phyloP scores from a whole-genome alignment of 2,888 invertebrate species.

The Galeopsomyia nigrocyanea region DNA sequence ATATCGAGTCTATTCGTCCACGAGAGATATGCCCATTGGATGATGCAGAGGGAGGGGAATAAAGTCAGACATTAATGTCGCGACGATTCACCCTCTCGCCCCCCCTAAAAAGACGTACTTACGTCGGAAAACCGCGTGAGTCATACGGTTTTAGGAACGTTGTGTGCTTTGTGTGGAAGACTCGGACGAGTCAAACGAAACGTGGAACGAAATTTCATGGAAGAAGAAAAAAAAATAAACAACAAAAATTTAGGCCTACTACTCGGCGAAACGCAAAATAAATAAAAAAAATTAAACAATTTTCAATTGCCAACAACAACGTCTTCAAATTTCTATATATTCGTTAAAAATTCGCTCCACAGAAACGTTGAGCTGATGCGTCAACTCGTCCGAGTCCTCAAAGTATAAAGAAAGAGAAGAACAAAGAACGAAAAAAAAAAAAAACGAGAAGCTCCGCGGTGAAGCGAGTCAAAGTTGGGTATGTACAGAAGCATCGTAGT shows the following conservation, averaged over 20 bases:
- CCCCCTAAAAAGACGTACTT: too few relatives aligned
- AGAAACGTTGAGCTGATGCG: too few relatives aligned
- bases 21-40: slow-evolving; percentile 15
- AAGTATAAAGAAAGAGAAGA: too few relatives aligned
- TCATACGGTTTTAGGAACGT: slow-evolving; percentile 33
- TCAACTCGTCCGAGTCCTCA: slow-evolving; percentile 30
- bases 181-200: slow-evolving; percentile 5
- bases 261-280: background rate
- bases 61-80: background rate
- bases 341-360: background rate
- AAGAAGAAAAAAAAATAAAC: background rate
- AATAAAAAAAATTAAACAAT: slow-evolving; percentile 16
- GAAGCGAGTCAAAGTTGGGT: slow-evolving; percentile 21
- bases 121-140: background rate
- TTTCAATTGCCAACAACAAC: slow-evolving; percentile 1
- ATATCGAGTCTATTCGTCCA: slow-evolving; percentile 6
- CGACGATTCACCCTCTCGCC: background rate
- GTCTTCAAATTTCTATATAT: slow-evolving; percentile 9
- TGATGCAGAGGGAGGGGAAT: background rate
- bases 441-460: slow-evolving; percentile 10
- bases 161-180: background rate
- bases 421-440: too few relatives aligned
- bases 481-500: slow-evolving; percentile 21
- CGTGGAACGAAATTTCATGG: background rate
- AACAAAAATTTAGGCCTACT: slow-evolving; percentile 6